A percentile compares a stretch with the other conserved stretches of the same genome.
These are phyloP conservation scores for Atlantisia rogersi DNA, from an alignment of 2,113 vertebrate genomes.

Conservation along the genomic window DNA sequence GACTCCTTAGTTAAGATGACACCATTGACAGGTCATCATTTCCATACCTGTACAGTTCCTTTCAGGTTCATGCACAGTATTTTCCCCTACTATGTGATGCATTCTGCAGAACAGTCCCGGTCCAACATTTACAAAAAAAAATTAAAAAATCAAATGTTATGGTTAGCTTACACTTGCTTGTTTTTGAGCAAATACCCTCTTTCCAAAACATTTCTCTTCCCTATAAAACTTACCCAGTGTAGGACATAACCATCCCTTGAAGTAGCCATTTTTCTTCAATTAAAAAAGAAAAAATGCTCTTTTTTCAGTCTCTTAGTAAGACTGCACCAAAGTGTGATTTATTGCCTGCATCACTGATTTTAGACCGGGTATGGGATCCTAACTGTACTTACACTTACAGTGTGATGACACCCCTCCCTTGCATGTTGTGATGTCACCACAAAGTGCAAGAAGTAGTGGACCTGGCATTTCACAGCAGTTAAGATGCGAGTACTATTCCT, in stretches of 20 bases:
- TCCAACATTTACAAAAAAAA: background rate
- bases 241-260: background rate
- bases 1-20: background rate
- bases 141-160: background rate
- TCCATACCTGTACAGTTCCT: background rate
- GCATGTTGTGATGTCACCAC: rapidly evolving
- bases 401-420: background rate
- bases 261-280: background rate
- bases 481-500: background rate
- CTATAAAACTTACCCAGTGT: background rate
- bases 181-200: background rate
- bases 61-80: background rate
- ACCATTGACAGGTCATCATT: background rate
- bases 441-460: background rate
- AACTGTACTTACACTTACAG: background rate
- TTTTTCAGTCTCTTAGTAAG: background rate
- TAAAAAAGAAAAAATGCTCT: background rate
- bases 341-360: background rate
- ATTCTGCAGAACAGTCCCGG: background rate
- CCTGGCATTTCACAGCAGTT: background rate
- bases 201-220: background rate
- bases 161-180: background rate
- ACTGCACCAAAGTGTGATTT: background rate
- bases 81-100: background rate
- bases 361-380: background rate